Percentiles rank a stretch among this genome's conserved stretches.
Conservation (phyloP, 2,797 vertebrate genomes). For the Melanotaenia maccullochi region DNA sequence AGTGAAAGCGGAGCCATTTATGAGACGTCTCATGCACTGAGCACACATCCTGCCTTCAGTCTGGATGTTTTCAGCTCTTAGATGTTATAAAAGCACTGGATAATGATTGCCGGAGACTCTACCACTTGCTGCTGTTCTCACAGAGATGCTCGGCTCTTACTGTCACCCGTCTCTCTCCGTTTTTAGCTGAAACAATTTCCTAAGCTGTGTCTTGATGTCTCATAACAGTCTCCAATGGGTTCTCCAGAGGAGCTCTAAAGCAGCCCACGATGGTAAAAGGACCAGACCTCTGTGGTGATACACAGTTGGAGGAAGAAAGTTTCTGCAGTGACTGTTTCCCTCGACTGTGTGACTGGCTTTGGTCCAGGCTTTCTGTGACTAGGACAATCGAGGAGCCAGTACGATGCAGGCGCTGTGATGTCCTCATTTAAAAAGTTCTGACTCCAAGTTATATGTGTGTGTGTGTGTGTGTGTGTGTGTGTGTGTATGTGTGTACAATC, state of each 20-base stretch:
- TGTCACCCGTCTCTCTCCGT: conserved; percentile 72
- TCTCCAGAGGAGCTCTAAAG: conserved; percentile 60
- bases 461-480: conserved; percentile 40
- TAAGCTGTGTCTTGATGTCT: conserved; percentile 47
- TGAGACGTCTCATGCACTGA: conserved; percentile 62
- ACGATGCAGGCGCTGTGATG: conserved; percentile 64
- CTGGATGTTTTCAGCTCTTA: conserved; percentile 69
- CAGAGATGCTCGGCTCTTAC: conserved; percentile 52
- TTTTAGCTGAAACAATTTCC: conserved; percentile 83
- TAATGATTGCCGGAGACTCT: conserved; percentile 76
- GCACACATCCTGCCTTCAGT: conserved; percentile 61
- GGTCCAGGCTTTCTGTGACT: conserved; percentile 73
- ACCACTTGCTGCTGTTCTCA: conserved; percentile 62
- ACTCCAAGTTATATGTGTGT: conserved; percentile 67
- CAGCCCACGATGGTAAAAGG: conserved; percentile 51
- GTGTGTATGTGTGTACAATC: conserved; percentile 59
- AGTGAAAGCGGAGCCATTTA: conserved; percentile 78
- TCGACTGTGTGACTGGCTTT: conserved; percentile 67
- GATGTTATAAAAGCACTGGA: conserved; percentile 70
- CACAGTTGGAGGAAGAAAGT: conserved; percentile 47
- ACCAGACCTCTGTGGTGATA: conserved; percentile 63
- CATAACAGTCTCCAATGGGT: conserved; percentile 55
- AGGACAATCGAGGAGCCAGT: conserved; percentile 57
- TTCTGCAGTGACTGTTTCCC: conserved; percentile 59
- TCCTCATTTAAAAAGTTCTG: conserved; percentile 80